Base-by-base conservation (phyloP, 2,888 invertebrate genomes). In the Holacanthella duospinosa region DNA sequence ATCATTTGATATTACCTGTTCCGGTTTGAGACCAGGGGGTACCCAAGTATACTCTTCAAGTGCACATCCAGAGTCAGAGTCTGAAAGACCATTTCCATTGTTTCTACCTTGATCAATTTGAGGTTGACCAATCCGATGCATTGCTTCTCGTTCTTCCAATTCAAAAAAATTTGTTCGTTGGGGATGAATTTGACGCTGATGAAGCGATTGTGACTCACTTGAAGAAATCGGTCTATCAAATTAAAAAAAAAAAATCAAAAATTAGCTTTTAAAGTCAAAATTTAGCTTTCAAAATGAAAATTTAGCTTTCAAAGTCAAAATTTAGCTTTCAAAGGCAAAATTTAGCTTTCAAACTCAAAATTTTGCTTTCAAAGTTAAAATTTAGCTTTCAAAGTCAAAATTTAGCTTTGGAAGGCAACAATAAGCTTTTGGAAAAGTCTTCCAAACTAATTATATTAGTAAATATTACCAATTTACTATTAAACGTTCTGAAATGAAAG, bases 21-120 rank as follows among this genome's bases (percentile, higher is more conserved):
- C 95, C 1, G 96, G 94, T 77, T 94, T 85, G 21, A 96, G 81
- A 67, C 95, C 95, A 1, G 93, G 92, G 44, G 97, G 97, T 67
- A 96, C 92, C 96, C 96, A 97, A 1, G 94, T 93, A 75, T 82
- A 83, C 70, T 83, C 83, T 77, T 97, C 96, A 69, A 97, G 80
- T 26, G 95, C 95, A 77, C 96, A 97, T 12, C 97, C 96, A 61
- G 93, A 93, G 79, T 97, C 97, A 77, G 96, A 95, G 77, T 97
- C 97, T 68, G 92, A 93, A 9, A n/a, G 21, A 21, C 48, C 48
- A 21, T 48, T 48, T 21, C 48, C 48, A 21, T 48, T 48, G 48
- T 48, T 48, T 21, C 48, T 9, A 9, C 48, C 48, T n/a, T 48
- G 48, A 21, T 48, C 48, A 48, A 48, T 36, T 48, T 9, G 48